phyloP scores from a whole-genome alignment of 2,113 vertebrate genomes.

The Gavia stellata region DNA sequence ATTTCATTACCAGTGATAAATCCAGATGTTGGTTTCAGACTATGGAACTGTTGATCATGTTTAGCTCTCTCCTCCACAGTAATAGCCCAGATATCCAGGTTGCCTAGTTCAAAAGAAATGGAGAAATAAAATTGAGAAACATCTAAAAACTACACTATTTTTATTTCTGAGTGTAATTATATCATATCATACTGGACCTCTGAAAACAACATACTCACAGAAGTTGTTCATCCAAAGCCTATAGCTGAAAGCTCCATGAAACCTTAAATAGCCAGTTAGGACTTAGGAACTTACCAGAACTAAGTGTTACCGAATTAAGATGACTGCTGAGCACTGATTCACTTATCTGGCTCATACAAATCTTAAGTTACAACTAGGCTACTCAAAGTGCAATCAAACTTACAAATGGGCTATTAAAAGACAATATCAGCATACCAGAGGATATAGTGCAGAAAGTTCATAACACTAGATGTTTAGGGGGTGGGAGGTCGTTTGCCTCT shows the following conservation, averaged over 20 bases:
- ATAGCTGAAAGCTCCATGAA: neutral
- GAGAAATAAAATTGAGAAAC: neutral
- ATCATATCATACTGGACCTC: neutral
- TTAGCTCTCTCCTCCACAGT: constrained; percentile 95
- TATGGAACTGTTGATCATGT: constrained; percentile 97
- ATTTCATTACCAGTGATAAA: constrained; percentile 91
- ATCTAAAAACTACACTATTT: neutral
- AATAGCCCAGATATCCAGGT: constrained; percentile 93
- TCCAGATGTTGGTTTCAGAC: constrained; percentile 89
- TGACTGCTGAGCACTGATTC: neutral
- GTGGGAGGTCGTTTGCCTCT: neutral
- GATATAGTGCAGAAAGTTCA: neutral
- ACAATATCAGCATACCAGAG: neutral
- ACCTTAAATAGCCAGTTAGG: neutral
- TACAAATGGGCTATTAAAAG: neutral
- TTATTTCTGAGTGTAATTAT: neutral
- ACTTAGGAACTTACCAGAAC: neutral
- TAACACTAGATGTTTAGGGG: neutral
- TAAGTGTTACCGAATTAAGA: neutral
- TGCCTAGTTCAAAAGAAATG: constrained; percentile 69
- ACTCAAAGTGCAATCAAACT: neutral
- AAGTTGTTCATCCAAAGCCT: neutral
- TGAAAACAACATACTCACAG: neutral
- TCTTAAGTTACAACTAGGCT: neutral
- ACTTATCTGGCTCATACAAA: neutral